phyloP scores from a whole-genome alignment of 2,888 invertebrate genomes.

The Patella caerulea region DNA sequence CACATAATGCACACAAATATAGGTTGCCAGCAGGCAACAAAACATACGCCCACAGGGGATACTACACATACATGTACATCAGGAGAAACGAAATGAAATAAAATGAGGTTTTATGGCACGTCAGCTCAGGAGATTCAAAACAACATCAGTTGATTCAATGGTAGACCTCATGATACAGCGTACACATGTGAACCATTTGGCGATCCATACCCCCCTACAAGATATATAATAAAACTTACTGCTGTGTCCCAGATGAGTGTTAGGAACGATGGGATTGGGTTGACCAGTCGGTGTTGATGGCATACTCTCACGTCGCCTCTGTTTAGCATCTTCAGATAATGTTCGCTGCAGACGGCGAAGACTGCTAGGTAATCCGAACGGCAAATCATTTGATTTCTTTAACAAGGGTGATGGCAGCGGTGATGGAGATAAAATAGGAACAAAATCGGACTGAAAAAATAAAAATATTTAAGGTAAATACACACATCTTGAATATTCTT shows the following conservation, averaged over 20 bases:
- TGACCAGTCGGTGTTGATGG: constrained; percentile 54
- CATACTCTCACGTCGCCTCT: constrained; percentile 69
- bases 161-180: too few relatives aligned
- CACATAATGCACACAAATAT: too few relatives aligned
- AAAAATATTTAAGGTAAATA: background rate
- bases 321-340: constrained; percentile 70
- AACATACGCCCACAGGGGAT: too few relatives aligned
- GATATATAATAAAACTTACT: constrained; percentile 33
- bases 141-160: too few relatives aligned
- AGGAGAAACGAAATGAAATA: too few relatives aligned
- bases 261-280: constrained; percentile 33
- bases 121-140: too few relatives aligned
- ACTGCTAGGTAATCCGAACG: constrained; percentile 50
- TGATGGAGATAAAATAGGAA: constrained; percentile 52
- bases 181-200: too few relatives aligned
- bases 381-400: constrained; percentile 45
- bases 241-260: constrained; percentile 34
- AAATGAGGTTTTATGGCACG: too few relatives aligned
- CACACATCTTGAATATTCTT: too few relatives aligned
- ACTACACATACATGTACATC: too few relatives aligned
- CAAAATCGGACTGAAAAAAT: constrained; percentile 59
- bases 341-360: constrained; percentile 69
- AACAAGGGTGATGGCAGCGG: constrained; percentile 55
- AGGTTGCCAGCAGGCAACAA: too few relatives aligned
- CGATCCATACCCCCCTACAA: too few relatives aligned